Percentiles rank a stretch among this genome's conserved stretches.
These are phyloP conservation scores for Ammodramus savannarum DNA, from an alignment of 2,113 vertebrate species.

Conservation along the genomic window DNA sequence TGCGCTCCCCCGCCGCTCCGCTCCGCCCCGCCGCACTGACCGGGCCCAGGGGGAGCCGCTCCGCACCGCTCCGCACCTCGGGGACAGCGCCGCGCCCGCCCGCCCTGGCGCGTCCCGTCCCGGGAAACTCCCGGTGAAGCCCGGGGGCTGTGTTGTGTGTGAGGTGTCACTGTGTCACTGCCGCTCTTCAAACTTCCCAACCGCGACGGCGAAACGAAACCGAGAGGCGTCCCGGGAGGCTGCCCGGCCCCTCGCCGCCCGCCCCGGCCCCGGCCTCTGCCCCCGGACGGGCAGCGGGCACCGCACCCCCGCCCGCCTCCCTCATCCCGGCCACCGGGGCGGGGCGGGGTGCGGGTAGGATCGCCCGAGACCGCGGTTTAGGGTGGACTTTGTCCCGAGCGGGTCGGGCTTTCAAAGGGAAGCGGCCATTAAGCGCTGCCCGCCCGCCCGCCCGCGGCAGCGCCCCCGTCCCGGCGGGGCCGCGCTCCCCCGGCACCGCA, in stretches of 20 bases:
- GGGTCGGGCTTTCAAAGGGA: not conserved
- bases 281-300: not conserved
- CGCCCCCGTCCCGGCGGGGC: not conserved
- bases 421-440: not conserved
- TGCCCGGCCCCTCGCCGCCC: not conserved
- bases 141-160: not conserved
- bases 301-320: not conserved
- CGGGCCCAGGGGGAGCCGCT: not conserved
- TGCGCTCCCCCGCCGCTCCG: not conserved
- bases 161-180: not conserved
- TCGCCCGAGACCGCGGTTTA: not conserved
- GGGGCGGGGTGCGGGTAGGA: not conserved
- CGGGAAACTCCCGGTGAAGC: not conserved
- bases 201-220: not conserved
- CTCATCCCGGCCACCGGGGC: not conserved
- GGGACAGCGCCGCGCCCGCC: not conserved
- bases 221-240: not conserved
- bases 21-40: not conserved
- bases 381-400: slow-evolving; percentile 35
- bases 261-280: not conserved
- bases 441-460: not conserved
- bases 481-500: not conserved
- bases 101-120: not conserved
- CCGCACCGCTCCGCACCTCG: not conserved
- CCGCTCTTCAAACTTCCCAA: not conserved